These are phyloP conservation scores for Mongoloraphidia duomilia DNA, from an alignment of 2,888 invertebrate species.

Conservation along the genomic window DNA sequence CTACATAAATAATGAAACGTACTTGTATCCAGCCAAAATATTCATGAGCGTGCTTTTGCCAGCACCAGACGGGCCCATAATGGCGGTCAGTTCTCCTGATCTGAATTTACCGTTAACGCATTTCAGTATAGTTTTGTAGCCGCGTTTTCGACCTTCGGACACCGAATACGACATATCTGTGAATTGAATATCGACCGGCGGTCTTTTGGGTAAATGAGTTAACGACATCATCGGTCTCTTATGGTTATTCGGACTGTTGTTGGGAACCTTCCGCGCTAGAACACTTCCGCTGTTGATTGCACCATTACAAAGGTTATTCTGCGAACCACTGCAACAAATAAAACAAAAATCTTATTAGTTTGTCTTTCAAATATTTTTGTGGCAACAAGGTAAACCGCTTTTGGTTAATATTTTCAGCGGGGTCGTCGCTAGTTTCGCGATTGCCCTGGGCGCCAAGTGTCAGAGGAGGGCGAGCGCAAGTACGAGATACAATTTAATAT, in stretches of 20 bases:
- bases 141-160: constrained; percentile 64
- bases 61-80: constrained; percentile 87
- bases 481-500: too few relatives aligned
- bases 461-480: too few relatives aligned
- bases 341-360: constrained; percentile 1
- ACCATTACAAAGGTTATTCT: constrained; percentile 60
- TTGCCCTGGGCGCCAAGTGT: too few relatives aligned
- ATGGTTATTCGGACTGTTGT: constrained; percentile 49
- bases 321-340: constrained; percentile 46
- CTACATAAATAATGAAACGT: constrained; percentile 29
- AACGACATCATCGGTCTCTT: constrained; percentile 62
- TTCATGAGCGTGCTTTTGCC: constrained; percentile 76
- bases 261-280: constrained; percentile 51
- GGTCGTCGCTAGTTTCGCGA: too few relatives aligned
- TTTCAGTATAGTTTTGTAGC: constrained; percentile 76
- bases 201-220: constrained; percentile 71
- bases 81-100: constrained; percentile 85
- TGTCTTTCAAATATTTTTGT: not conserved
- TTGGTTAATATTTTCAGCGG: too few relatives aligned
- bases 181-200: constrained; percentile 84
- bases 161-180: constrained; percentile 78
- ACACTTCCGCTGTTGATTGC: constrained; percentile 26
- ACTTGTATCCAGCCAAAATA: constrained; percentile 81
- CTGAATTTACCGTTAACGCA: constrained; percentile 77
- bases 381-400: not conserved